Percentiles rank a stretch among this genome's conserved stretches.
Conservation (phyloP, 1,140 invertebrate species). For the Dendroctonus ponderosae region DNA sequence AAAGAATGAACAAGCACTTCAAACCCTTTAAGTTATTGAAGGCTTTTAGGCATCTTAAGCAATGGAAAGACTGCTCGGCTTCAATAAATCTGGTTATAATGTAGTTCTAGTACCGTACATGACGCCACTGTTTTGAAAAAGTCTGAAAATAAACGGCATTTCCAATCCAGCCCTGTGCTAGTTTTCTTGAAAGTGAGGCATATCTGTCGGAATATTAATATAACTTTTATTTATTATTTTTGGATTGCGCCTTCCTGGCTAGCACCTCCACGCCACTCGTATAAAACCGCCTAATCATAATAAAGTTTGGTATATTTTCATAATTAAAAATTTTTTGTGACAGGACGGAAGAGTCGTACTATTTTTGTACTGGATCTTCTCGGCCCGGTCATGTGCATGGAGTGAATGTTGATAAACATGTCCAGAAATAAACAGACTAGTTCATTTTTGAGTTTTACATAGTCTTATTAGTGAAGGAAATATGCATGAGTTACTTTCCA, state of each 20-base stretch:
- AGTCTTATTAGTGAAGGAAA: conserved; percentile 14
- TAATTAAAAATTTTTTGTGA: conserved; percentile 13
- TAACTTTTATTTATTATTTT: conserved; percentile 13
- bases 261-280: conserved; percentile 2
- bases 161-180: no score
- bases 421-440: conserved; percentile 21
- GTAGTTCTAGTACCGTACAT: no score
- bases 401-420: conserved; percentile 25
- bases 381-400: conserved; percentile 9
- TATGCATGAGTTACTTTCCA: background rate
- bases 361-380: conserved; percentile 10
- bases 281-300: conserved; percentile 19
- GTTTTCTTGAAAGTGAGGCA: background rate
- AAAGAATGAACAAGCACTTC: no score
- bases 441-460: conserved; percentile 22
- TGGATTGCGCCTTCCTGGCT: conserved; percentile 9
- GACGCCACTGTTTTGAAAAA: no score
- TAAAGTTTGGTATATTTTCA: conserved; percentile 22
- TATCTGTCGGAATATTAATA: conserved; percentile 16
- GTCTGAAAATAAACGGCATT: no score
- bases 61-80: no score
- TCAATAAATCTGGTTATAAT: no score
- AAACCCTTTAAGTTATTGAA: no score
- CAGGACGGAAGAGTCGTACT: conserved; percentile 16
- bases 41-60: no score